Conservation (phyloP, 1,140 invertebrate genomes). For the Eumeta japonica region DNA sequence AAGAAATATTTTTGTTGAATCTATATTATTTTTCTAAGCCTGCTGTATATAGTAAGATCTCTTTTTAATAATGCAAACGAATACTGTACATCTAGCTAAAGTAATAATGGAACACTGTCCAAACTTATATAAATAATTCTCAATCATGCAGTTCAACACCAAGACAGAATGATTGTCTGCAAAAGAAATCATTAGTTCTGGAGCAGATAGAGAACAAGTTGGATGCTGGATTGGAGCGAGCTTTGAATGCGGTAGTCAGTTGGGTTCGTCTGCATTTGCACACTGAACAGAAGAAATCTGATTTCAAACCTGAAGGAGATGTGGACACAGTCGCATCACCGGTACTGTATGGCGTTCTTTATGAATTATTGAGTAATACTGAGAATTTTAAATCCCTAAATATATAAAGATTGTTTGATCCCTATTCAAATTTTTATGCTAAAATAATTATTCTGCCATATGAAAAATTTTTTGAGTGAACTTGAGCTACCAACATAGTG, state of each 20-base stretch:
- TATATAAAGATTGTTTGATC: no score
- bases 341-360: slow-evolving; percentile 39
- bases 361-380: slow-evolving; percentile 1
- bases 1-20: no score
- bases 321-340: slow-evolving; percentile 75
- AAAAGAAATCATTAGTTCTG: slow-evolving; percentile 82
- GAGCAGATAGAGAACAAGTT: slow-evolving; percentile 91
- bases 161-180: slow-evolving; percentile 83
- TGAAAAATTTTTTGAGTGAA: no score
- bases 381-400: slow-evolving; percentile 1
- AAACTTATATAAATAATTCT: no score
- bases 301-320: slow-evolving; percentile 92
- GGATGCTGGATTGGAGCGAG: slow-evolving; percentile 86
- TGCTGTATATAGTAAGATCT: no score
- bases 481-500: no score
- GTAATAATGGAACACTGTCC: no score
- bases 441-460: no score
- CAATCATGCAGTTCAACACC: slow-evolving; percentile 72
- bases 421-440: no score
- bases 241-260: slow-evolving; percentile 82
- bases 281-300: slow-evolving; percentile 92
- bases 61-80: no score
- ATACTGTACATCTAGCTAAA: no score
- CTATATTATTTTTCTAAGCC: no score
- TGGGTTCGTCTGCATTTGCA: slow-evolving; percentile 91